Evolutionary conservation across 1,140 invertebrate species (phyloP), one percentile per base, ranked within the genome.

Genomic region (Leguminivora glycinivorella): DNA sequence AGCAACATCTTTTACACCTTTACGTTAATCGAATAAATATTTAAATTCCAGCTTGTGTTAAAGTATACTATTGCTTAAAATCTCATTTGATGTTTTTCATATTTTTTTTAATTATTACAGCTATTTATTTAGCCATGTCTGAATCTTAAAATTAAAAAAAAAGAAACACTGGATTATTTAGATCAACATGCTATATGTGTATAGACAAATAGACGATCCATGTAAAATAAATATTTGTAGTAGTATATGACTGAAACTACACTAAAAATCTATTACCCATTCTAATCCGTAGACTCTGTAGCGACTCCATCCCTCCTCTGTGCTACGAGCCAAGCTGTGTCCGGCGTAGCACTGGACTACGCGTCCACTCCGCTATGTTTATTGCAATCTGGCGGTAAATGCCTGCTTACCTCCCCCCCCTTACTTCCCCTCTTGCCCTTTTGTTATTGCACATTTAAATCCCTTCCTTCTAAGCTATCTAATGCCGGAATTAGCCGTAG

Each of bases 311-410:
- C 52, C 17, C 1, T 29, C 52, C 72, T n/a, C 67, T 82, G 80
- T 83, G 60, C 76, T 43, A 5, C 70, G 73, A 83, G 84, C 82
- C 80, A 82, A 80, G 80, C 80, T 87, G 82, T 82, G 87, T 90
- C 85, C 87, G 73, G 80, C 83, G 82, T 88, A 87, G 83, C 85
- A 82, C 78, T 78, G 79, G 77, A 80, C 83, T 85, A 83, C 81
- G 87, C 85, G 88, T 88, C 86, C 85, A 85, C 82, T 81, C 73
- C 79, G 82, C 85, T 83, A 88, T 89, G 88, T 90, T 90, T 90
- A 90, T 89, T 90, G 86, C 88, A 90, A 90, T 90, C 88, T 90
- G 87, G 85, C 78, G 83, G 85, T 90, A 88, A 90, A 83, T 88
- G 83, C 81, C 80, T 78, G 78, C 73, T 81, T 89, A 85, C 87